Conservation (phyloP, 2,797 vertebrate species). For the Loriculus beryllinus region DNA sequence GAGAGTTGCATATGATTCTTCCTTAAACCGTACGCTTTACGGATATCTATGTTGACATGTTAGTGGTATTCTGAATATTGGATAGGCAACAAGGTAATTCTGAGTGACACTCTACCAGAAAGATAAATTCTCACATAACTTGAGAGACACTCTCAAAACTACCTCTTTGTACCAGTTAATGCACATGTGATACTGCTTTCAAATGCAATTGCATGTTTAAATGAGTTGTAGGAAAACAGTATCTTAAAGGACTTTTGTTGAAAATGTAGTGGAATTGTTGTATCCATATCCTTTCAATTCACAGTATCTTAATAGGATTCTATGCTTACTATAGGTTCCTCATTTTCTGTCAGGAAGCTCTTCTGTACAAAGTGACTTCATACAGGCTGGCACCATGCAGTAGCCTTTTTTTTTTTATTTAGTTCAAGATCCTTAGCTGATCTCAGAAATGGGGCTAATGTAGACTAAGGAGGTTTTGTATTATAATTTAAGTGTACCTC, state of each 20-base stretch:
- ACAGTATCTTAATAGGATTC: not conserved
- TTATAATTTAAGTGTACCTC: not conserved
- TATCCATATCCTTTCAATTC: conserved; percentile 9
- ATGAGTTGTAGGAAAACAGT: conserved; percentile 24
- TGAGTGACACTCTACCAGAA: conserved; percentile 26
- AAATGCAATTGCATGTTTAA: conserved; percentile 4
- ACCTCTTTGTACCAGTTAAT: not conserved
- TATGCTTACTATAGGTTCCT: not conserved
- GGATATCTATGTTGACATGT: conserved; percentile 8
- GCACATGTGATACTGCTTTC: conserved; percentile 7
- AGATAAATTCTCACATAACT: conserved; percentile 49
- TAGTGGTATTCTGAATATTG: not conserved
- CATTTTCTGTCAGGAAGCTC: not conserved
- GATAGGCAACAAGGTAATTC: conserved; percentile 15
- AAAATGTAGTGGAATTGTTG: not conserved
- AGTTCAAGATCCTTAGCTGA: not conserved
- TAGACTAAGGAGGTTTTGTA: not conserved
- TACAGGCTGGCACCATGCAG: not conserved
- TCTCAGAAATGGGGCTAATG: not conserved
- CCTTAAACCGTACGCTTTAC: not conserved
- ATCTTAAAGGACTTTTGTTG: not conserved
- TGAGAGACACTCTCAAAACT: conserved; percentile 33
- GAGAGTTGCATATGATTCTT: not conserved
- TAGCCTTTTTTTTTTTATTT: not conserved
- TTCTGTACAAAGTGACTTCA: not conserved